Base-by-base conservation (phyloP, 2,797 vertebrate genomes). In the Xyrichtys novacula region DNA sequence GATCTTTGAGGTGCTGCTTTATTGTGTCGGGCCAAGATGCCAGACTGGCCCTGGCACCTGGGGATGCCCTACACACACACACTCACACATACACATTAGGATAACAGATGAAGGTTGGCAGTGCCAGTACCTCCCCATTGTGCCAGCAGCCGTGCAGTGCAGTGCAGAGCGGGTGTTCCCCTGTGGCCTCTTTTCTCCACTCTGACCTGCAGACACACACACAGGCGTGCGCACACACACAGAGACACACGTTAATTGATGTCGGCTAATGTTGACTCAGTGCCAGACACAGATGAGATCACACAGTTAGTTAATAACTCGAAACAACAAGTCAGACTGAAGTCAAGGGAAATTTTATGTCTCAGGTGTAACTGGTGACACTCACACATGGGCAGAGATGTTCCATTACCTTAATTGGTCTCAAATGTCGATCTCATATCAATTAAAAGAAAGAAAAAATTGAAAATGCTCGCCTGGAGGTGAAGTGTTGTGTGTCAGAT, bases 81-180 rank as follows among this genome's bases (percentile, higher is more conserved):
- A n/a, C 46, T 20, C 32, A 11, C 20, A 29, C 65, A 38, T 39
- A 49, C 55, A 52, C 42, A 19, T 28, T 22, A 36, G 46, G 54
- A 60, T 28, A 49, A 38, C 55, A 69, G 76, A 65, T 71, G 62
- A 76, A 19, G 44, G 32, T 40, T 50, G 72, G 50, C 65, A 1
- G 44, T 40, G 68, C 67, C 74, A 65, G 71, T 54, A 62, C 54
- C 60, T 61, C 31, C 9, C 60, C 36, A 0, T 54, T 48, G 6
- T 84, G 74, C 76, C 84, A 84, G 7, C 39, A 49, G 50, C n/a
- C n/a, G n/a, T n/a, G 0, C 38, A 31, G 49, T 14, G 19, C 38
- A 10, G 75, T 38, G 63, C 65, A 56, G 63, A 16, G 61, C 46
- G 54, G 69, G 75, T 64, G 62, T 84, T 81, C 65, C 52, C 82